phyloP scores from a whole-genome alignment of 2,888 invertebrate species.

The Chamaedrilus cognettii region DNA sequence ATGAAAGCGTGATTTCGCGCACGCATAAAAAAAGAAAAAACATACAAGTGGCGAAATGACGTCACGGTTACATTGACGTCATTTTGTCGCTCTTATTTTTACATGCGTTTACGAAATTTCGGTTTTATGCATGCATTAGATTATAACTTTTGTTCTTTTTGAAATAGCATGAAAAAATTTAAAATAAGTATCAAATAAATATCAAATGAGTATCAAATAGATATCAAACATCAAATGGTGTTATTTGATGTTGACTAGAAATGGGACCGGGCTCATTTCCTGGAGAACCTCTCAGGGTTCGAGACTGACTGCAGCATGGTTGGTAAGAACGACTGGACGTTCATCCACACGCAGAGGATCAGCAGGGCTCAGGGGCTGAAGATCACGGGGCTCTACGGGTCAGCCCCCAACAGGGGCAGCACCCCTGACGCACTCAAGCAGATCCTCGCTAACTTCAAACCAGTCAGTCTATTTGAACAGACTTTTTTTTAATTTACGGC shows the following conservation, averaged over 20 bases:
- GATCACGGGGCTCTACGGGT: slow-evolving; percentile 21
- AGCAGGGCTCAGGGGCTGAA: slow-evolving; percentile 6
- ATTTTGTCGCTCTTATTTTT: no score
- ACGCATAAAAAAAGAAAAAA: no score
- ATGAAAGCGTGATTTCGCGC: no score
- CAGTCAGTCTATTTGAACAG: no score
- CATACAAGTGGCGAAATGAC: no score
- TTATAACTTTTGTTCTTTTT: no score
- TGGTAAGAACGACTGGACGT: slow-evolving; percentile 21
- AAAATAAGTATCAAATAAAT: neutral
- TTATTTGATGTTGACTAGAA: no score
- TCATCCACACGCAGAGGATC: slow-evolving; percentile 15
- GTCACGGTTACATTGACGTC: no score
- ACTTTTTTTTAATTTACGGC: no score
- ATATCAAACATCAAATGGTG: neutral
- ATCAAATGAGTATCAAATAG: neutral
- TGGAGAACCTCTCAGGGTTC: slow-evolving; percentile 37
- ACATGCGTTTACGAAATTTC: no score
- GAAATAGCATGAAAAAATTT: no score
- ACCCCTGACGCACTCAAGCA: slow-evolving; percentile 24
- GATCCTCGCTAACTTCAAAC: slow-evolving; percentile 23
- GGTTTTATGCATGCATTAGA: no score
- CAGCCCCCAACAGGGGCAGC: slow-evolving; percentile 20
- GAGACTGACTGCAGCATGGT: slow-evolving; percentile 33
- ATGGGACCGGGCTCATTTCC: slow-evolving; percentile 33